Base-by-base conservation (phyloP, 1,140 invertebrate species). In the Aethina tumida region DNA sequence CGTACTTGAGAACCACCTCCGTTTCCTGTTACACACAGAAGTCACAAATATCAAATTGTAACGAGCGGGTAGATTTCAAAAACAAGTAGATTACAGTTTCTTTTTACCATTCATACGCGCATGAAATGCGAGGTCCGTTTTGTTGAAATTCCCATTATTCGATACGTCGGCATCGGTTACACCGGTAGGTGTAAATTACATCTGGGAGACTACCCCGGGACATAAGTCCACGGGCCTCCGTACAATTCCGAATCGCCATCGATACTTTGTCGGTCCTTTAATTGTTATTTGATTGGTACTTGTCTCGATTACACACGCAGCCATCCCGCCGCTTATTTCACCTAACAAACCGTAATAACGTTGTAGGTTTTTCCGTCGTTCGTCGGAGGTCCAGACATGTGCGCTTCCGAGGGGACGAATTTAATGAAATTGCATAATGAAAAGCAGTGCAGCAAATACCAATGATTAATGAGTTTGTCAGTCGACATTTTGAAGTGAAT, bases 391-490 rank as follows among this genome's bases (percentile, higher is more conserved):
- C 5, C 4, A 10, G 24, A 26, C n/a, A 10, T 26, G 13, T 5
- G 2, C 14, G 24, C 24, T n/a, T n/a, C n/a, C n/a, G n/a, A n/a
- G 24, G 2, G n/a, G 5, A 10, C 14, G n/a, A 10, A n/a, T 10
- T 26, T 26, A 26, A 26, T 26, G 24, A 26, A 14, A 24, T 17
- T 35, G 39, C 32, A 42, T 16, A 42, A 42, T 42, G 27, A 39
- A 29, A 47, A 47, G 35, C 40, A 36, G 33, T 24, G 34, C 29
- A 36, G 31, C 30, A 13, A 15, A 44, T 35, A 37, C 26, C 12
- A 13, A 28, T 46, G 49, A 52, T 52, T 46, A 49, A 52, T 52
- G 49, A 15, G 34, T 30, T 39, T 46, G 49, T 49, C 49, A 39
- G 35, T 14, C 8, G 21, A 43, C 38, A 46, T 52, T 49, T 52